Evolutionary conservation across 2,797 vertebrate genomes (phyloP), one percentile per base, ranked within the genome.

Genomic region (Anomalospiza imberbis): DNA sequence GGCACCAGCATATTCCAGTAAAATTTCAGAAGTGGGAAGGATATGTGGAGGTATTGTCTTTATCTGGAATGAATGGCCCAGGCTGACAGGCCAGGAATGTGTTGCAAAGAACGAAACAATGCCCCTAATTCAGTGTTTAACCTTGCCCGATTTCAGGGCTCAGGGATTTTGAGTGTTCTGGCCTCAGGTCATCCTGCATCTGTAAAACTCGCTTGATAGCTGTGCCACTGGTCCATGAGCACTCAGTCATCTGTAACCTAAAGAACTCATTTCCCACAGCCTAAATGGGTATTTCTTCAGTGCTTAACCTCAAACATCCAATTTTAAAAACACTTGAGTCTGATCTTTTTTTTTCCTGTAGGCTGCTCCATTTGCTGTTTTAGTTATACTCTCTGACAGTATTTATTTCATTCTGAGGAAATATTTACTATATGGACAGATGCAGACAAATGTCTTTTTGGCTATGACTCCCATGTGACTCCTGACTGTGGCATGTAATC

Each of bases 241-340:
- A 51, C 48, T 60, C 76, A 70, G 60, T 81, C 78, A 71, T 74
- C 58, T 82, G 34, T 85, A 82, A 74, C 38, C 45, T 34, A 40
- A 79, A 85, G 48, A 71, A 87, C 25, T 83, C 17, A 77, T 80
- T 91, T 94, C 72, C 71, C 48, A 36, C 48, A 57, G 38, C 45
- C 65, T 91, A 74, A 91, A 85, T 45, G 29, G n/a, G 32, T 70
- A 91, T 87, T 87, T 91, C 54, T 90, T 86, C 55, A 70, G 80
- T 60, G 78, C 58, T 86, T 94, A 88, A 91, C 74, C 55, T 95
- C 83, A 86, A 90, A 90, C 50, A 74, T 34, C 34, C 68, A 74
- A 57, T 96, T 89, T 57, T 77, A 72, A 92, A 90, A 90, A 61
- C 67, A 79, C 58, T 65, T 29, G 29, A 90, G 45, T 60, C 18